Evolutionary conservation across 2,888 invertebrate species (phyloP).

Genomic region (Pemphredon lugubris): DNA sequence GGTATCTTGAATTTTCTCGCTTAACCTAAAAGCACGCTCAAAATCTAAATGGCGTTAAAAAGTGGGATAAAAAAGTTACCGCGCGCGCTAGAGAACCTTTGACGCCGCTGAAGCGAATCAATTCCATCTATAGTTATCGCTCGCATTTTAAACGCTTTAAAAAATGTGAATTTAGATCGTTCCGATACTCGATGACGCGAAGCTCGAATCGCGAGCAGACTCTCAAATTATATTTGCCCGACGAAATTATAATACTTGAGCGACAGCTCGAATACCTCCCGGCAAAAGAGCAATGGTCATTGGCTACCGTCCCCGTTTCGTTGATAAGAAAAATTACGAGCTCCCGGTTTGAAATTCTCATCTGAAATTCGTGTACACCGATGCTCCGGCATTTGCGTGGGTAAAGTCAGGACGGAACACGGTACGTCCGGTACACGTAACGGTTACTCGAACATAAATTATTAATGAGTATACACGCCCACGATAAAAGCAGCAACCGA

Average conservation of each 20-base stretch:
- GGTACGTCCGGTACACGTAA: constrained; percentile 62
- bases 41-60: background rate
- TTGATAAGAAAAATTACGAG: constrained; percentile 52
- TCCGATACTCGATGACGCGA: too few species aligned
- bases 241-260: background rate
- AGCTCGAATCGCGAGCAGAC: too few species aligned
- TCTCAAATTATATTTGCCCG: too few species aligned
- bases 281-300: constrained; percentile 4
- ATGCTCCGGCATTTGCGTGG: constrained; percentile 55
- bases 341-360: constrained; percentile 51
- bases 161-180: background rate
- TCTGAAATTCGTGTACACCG: constrained; percentile 63
- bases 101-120: background rate
- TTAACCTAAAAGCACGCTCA: too few species aligned
- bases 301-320: constrained; percentile 19
- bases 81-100: background rate
- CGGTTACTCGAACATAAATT: constrained; percentile 64
- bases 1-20: background rate
- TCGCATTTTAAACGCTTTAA: background rate
- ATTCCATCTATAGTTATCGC: too few species aligned
- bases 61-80: background rate
- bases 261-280: background rate
- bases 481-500: constrained; percentile 54
- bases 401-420: constrained; percentile 54
- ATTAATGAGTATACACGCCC: constrained; percentile 66